Percentiles rank a stretch among this genome's conserved stretches.
Conservation (phyloP, 2,113 vertebrate species). For the Vulpes vulpes region DNA sequence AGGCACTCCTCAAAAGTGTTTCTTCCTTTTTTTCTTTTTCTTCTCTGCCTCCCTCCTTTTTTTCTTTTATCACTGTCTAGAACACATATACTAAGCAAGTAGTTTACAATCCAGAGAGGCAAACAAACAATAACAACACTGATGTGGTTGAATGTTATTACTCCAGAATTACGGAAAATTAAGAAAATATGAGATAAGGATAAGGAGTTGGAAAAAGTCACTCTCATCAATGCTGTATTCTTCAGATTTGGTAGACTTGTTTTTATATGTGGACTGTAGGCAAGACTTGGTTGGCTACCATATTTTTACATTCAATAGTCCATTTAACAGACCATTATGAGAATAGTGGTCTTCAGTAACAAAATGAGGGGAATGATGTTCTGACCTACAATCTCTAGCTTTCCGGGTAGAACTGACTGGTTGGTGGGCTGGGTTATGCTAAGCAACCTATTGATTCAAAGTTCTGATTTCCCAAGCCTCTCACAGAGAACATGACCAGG, state of each 20-base stretch:
- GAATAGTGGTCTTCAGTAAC: not conserved
- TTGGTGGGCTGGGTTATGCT: not conserved
- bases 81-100: not conserved
- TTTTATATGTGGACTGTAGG: not conserved
- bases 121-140: not conserved
- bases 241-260: not conserved
- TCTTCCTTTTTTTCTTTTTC: not conserved
- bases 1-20: not conserved
- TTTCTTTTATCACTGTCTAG: not conserved
- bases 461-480: slow-evolving; percentile 76
- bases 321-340: too few species aligned
- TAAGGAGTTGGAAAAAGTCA: not conserved
- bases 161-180: not conserved
- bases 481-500: slow-evolving; percentile 53
- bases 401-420: not conserved
- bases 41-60: not conserved
- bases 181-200: not conserved
- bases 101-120: not conserved
- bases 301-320: not conserved
- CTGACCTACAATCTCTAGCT: not conserved
- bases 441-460: slow-evolving; percentile 84
- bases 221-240: not conserved
- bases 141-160: not conserved
- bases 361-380: too few species aligned
- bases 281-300: not conserved